phyloP scores from a whole-genome alignment of 2,888 invertebrate genomes.

The Mesochorus sp. region DNA sequence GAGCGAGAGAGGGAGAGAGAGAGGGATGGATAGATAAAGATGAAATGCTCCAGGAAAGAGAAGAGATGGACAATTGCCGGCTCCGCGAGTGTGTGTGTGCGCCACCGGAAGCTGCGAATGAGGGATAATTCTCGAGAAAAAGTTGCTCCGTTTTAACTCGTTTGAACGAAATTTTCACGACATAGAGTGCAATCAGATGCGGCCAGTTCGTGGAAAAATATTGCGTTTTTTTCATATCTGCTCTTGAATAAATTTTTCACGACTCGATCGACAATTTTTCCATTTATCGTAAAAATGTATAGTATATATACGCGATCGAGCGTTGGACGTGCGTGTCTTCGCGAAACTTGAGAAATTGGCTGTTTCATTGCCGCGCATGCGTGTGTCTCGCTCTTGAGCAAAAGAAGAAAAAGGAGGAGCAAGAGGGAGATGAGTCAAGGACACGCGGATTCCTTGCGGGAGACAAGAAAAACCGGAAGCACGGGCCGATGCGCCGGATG shows the following conservation, averaged over 20 bases:
- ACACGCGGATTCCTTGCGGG: constrained; percentile 35
- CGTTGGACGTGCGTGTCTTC: constrained; percentile 36
- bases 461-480: constrained; percentile 78
- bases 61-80: constrained; percentile 22
- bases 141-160: constrained; percentile 31
- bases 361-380: constrained; percentile 11
- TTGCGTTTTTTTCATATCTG: too few species aligned
- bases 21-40: not conserved
- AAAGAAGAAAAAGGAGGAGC: too few species aligned
- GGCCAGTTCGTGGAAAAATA: too few species aligned
- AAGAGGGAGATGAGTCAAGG: constrained; percentile 51
- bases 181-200: too few species aligned
- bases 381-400: not conserved
- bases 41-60: not conserved
- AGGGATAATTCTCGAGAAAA: constrained; percentile 57
- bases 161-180: constrained; percentile 41
- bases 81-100: not conserved
- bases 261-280: not conserved
- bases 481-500: constrained; percentile 77
- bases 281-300: too few species aligned
- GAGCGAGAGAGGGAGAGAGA: not conserved
- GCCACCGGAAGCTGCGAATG: constrained; percentile 53
- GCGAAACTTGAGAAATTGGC: constrained; percentile 24
- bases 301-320: not conserved
- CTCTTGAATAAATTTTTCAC: too few species aligned